phyloP scores from a whole-genome alignment of 2,797 vertebrate genomes.

The Oreochromis mossambicus region DNA sequence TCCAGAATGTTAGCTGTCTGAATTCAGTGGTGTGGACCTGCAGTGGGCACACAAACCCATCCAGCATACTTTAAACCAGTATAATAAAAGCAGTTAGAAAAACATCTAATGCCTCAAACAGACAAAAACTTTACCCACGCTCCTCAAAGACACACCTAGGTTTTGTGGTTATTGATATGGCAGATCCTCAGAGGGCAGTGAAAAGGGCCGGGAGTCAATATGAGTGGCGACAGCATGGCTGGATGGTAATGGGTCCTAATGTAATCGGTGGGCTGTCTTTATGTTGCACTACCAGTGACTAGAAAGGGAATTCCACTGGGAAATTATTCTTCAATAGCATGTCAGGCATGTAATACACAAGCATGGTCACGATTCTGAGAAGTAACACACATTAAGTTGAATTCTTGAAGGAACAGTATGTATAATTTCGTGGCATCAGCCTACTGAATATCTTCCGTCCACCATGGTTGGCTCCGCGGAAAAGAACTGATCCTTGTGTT shows the following conservation, averaged over 20 bases:
- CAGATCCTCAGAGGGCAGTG: constrained; percentile 22
- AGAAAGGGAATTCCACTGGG: background rate
- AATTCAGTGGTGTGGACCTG: background rate
- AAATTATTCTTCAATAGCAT: background rate
- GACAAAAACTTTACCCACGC: background rate
- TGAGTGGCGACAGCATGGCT: constrained; percentile 48
- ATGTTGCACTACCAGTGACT: background rate
- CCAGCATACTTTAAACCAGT: background rate
- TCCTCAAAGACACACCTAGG: background rate
- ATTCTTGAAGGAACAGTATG: background rate
- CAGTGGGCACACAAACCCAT: background rate
- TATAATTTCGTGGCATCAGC: background rate
- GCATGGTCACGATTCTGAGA: background rate
- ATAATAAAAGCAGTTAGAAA: background rate
- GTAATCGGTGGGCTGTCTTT: constrained; percentile 5
- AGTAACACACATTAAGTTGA: background rate
- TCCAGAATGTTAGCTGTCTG: constrained; percentile 3
- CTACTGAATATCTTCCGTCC: background rate
- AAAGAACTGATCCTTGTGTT: background rate
- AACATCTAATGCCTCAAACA: background rate
- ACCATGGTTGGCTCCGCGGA: background rate
- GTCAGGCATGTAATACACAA: background rate
- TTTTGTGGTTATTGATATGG: constrained; percentile 48
- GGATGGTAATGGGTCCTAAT: constrained; percentile 51
- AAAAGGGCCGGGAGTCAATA: constrained; percentile 54